phyloP scores from a whole-genome alignment of 2,888 invertebrate genomes.

The Ethmia dodecea region DNA sequence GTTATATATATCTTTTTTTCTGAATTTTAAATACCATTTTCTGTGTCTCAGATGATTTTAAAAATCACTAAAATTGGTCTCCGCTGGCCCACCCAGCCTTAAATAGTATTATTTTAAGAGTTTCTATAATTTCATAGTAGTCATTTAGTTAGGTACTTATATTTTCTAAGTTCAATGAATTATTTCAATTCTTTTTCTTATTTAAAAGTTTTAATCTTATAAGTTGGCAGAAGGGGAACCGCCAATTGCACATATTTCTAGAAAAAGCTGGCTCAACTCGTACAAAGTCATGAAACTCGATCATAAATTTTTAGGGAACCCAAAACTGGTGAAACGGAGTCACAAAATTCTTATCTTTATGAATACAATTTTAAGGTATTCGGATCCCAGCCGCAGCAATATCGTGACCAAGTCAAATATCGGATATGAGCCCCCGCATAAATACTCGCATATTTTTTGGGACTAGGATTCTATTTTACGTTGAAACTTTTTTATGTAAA shows the following conservation, averaged over 20 bases:
- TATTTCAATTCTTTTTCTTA: constrained; percentile 6
- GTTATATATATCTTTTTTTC: too few relatives aligned
- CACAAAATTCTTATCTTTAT: constrained; percentile 57
- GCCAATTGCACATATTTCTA: constrained; percentile 29
- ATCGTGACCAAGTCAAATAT: constrained; percentile 30
- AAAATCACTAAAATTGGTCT: too few relatives aligned
- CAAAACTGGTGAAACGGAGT: constrained; percentile 41
- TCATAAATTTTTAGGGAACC: constrained; percentile 51
- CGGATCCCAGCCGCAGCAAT: constrained; percentile 31
- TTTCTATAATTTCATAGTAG: too few relatives aligned
- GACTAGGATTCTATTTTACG: constrained; percentile 21
- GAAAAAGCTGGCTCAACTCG: constrained; percentile 39
- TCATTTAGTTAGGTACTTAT: constrained; percentile 2
- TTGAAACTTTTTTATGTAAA: too few relatives aligned
- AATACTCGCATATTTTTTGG: constrained; percentile 18
- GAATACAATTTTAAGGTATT: constrained; percentile 51
- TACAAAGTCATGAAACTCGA: constrained; percentile 46
- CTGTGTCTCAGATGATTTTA: too few relatives aligned
- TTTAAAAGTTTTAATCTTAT: constrained; percentile 9
- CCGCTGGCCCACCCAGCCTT: too few relatives aligned
- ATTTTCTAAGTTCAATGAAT: not conserved
- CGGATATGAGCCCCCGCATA: constrained; percentile 23
- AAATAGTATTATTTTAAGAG: too few relatives aligned
- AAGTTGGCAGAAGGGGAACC: constrained; percentile 10
- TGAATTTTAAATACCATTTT: too few relatives aligned